Conservation (phyloP, 2,113 vertebrate genomes). For the Sisor rabdophorus region DNA sequence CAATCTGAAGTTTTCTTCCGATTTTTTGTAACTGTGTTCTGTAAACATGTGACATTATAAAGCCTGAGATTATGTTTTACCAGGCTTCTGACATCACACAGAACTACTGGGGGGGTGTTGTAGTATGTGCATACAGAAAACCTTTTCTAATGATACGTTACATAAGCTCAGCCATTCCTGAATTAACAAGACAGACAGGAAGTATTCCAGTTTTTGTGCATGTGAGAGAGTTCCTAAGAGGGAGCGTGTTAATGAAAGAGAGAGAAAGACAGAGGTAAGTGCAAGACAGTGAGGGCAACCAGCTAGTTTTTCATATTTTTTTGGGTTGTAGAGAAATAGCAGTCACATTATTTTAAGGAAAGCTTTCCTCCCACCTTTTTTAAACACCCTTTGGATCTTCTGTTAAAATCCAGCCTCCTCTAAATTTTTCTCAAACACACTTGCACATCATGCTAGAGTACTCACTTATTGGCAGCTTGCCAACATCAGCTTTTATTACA, state of each 20-base stretch:
- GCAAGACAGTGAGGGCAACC: neutral
- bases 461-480: conserved; percentile 56
- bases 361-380: conserved; percentile 56
- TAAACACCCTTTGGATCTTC: conserved; percentile 32
- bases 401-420: conserved; percentile 25
- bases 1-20: neutral
- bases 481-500: conserved; percentile 45
- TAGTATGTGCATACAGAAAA: neutral
- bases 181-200: neutral
- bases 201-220: neutral
- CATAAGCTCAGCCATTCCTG: neutral
- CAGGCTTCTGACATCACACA: neutral
- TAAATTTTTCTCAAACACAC: conserved; percentile 32
- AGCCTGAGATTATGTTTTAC: neutral
- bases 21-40: neutral
- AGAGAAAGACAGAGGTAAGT: neutral
- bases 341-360: conserved; percentile 70
- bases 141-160: neutral
- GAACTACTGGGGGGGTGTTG: neutral
- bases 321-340: conserved; percentile 7
- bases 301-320: conserved; percentile 40
- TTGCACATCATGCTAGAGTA: conserved; percentile 36
- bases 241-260: conserved; percentile 19
- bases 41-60: neutral
- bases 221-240: conserved; percentile 11